Evolutionary conservation across 2,888 invertebrate genomes (phyloP), one percentile per base, ranked within the genome.

Genomic region (Osedax frankpressi): DNA sequence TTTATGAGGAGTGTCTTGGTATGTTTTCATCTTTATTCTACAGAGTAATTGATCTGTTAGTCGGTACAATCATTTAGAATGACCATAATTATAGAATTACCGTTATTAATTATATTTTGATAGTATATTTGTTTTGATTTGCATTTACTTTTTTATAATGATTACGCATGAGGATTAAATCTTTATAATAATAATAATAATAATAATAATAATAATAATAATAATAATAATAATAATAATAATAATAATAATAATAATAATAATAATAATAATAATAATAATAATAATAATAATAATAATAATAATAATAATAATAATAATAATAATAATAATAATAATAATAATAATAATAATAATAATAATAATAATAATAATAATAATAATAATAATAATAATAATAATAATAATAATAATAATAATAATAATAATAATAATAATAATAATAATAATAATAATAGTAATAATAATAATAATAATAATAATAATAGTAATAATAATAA

Each of bases 251-350:
- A 28, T 68, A 24, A 28, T 68, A 68, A 28, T 68, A 24, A 28
- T 68, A 68, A 28, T 68, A 68, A 28, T 68, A 68, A 28, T 68
- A 68, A 28, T 68, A 68, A 28, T 68, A 68, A 28, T 68, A 68
- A 28, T 68, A 68, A 28, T 68, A 68, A 28, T 68, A 68, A 28
- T 6, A 28, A 28, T 68, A 24, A 3, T 68, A 24, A 3, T 68
- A 68, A 3, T 68, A 68, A 3, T 68, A 68, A 3, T 68, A 68
- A 3, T 1, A 68, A 3, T 68, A 24, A 3, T 68, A 68, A 3
- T 0, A 68, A 3, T 68, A 68, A 3, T 68, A 68, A 3, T 1
- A 68, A 3, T 68, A 68, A 3, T 68, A 24, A 3, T 1, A 68
- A 3, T 68, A 68, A 3, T 68, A 68, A 3, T 1, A 68, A 3